Evolutionary conservation across 1,140 invertebrate species (phyloP), one percentile per base, ranked within the genome.

Genomic region (Plectus sambesii): DNA sequence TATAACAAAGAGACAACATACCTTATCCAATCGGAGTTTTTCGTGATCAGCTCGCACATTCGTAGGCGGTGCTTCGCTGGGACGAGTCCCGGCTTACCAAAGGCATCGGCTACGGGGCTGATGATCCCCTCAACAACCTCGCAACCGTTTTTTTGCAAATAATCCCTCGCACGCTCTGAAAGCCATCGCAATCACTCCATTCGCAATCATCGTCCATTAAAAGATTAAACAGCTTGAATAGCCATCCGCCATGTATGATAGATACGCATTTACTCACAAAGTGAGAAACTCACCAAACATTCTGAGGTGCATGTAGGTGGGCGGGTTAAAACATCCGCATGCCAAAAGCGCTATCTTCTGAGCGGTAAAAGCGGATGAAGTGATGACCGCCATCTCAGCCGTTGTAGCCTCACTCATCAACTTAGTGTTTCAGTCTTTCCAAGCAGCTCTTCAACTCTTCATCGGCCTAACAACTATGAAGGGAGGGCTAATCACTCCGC

Each of bases 281-380:
- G 6, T 9, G 24, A 5, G 9, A 39, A 39, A 5, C 9, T 29
- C 29, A 37, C 47, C 53, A 15, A 97, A 93, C 83, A 97, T 84
- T 70, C 90, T 75, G 50, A 97, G 74, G 75, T 97, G 92, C 86
- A 94, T 92, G 62, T 85, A 84, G 12, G 90, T 97, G 8, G 87
- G 82, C 12, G 92, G 90, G 74, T 93, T 96, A 68, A 86, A 97
- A 38, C 86, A 89, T 20, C 90, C 92, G 72, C 87, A 92, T 23
- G 84, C 83, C 62, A 97, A 75, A 38, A 97, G 73, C 44, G 88
- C 79, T 40, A 87, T 58, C 17, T 43, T 33, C n/a, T n/a, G n/a
- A n/a, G n/a, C n/a, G n/a, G n/a, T n/a, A n/a, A n/a, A n/a, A n/a
- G n/a, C n/a, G n/a, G n/a, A n/a, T n/a, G n/a, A n/a, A n/a, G n/a